These are phyloP conservation scores for Apamea crenata DNA, from an alignment of 2,888 invertebrate species.

Conservation along the genomic window DNA sequence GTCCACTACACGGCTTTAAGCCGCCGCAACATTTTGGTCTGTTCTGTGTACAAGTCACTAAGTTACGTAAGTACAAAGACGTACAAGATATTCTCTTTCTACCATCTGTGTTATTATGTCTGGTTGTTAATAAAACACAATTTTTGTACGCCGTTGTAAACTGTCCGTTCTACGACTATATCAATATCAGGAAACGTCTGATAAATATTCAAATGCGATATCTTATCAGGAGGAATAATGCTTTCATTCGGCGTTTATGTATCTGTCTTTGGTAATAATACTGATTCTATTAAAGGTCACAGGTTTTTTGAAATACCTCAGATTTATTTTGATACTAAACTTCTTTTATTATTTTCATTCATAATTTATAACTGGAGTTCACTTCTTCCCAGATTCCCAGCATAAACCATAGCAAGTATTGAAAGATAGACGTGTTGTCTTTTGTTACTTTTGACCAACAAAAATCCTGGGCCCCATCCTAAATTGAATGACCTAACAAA, in stretches of 20 bases:
- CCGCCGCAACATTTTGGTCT: no score
- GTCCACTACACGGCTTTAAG: no score
- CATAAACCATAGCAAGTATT: no score
- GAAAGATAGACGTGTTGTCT: no score
- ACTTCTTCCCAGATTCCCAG: no score
- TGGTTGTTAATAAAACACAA: not conserved
- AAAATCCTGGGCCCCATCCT: no score
- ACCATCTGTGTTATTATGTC: not conserved
- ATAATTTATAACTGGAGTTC: not conserved
- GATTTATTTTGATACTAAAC: not conserved
- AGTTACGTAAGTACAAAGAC: not conserved
- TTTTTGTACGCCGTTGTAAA: not conserved
- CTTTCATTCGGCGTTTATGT: constrained; percentile 11
- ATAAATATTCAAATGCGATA: constrained; percentile 46
- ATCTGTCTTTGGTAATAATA: not conserved
- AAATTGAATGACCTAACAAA: not conserved
- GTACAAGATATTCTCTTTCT: not conserved
- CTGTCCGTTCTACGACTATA: constrained; percentile 8
- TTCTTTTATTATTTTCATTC: not conserved
- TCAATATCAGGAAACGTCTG: constrained; percentile 22
- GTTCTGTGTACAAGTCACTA: no score
- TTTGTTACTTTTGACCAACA: no score
- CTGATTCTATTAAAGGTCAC: not conserved
- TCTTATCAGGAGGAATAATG: constrained; percentile 18
- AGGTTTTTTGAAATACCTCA: not conserved